Evolutionary conservation across 2,797 vertebrate species (phyloP), one percentile per base, ranked within the genome.

Genomic region (Brachyalestes nurse): DNA sequence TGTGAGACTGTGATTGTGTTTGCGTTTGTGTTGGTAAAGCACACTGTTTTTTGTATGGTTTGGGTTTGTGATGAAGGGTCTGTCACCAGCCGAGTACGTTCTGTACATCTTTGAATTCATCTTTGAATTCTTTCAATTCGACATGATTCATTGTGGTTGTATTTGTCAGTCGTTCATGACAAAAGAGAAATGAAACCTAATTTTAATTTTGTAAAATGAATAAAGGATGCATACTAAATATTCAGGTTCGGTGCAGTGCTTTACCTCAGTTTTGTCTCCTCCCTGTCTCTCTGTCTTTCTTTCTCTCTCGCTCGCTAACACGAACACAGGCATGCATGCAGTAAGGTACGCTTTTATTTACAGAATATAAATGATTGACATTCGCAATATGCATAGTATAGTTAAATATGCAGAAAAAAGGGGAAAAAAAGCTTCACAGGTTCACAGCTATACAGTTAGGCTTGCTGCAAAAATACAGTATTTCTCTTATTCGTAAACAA

Each of bases 151-250:
- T 91, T 77, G 91, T 93, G 92, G 91, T 94, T 94, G 90, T 93
- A 92, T 91, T 88, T 89, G 91, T 92, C 87, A 83, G 79, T 90
- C 89, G 83, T 92, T 91, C 87, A 92, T 86, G 87, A 86, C 86
- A 19, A 90, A 89, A 93, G 91, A 93, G 89, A 92, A 90, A 91
- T 87, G 88, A 89, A 89, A 70, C 53, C 45, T 64, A 78, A 77
- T 92, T 94, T 92, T 89, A 92, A 91, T 95, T 95, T 95, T 95
- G 90, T 94, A 94, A 86, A 92, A 94, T 89, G 82, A 94, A 95
- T 94, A 95, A 95, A 94, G 90, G 86, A 93, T 89, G 91, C 90
- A 89, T 88, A 93, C 76, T 83, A 85, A 92, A 89, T 80, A 67
- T 79, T 82, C 72, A 23, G 40, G 45, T 19, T n/a, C 62, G 34